Base-by-base conservation (phyloP, 2,797 vertebrate species). In the Avahi laniger region DNA sequence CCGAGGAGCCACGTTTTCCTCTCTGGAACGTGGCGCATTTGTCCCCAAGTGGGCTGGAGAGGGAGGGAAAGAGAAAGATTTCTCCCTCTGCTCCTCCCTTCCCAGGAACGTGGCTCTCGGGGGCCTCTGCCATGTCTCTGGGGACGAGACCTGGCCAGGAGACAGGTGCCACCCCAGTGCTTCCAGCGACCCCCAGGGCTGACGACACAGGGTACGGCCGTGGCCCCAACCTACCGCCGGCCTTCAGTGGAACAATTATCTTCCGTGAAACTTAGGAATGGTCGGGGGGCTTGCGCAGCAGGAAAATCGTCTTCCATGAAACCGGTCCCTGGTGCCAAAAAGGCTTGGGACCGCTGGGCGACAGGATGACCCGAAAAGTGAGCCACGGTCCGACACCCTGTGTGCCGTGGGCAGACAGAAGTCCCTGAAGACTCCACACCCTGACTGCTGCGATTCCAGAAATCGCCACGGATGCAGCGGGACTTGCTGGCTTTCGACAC, bases 371-470 rank as follows among this genome's bases (percentile, higher is more conserved):
- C 11, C 7, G 0, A 0, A 0, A 3, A 5, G 14, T 2, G 28
- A 43, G 46, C 59, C 2, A 3, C 10, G 35, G 89, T 1, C 14
- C 1, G 1, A 9, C 7, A 9, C 0, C 33, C 43, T 7, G 35
- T 2, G 7, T 26, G 41, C 63, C 30, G 5, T 4, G 30, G 57
- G 41, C 48, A 81, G 67, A 18, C 2, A 1, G 79, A 48, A 5
- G 24, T 50, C n/a, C 28, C 63, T 10, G 7, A 8, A 5, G 18
- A 6, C 8, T 7, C 28, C 13, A 26, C 7, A 7, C 30, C 18
- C 18, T 0, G 1, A 10, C 22, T 6, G 3, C 24, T 13, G 10
- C 0, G 0, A 59, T 3, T 13, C 14, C n/a, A 38, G 46, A 24
- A n/a, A 22, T 59, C 20, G 6, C 43, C 10, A 33, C 30, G 13